Evolutionary conservation across 2,113 vertebrate genomes (phyloP), one percentile per base, ranked within the genome.

Genomic region (Sterrhoptilus dennistouni): DNA sequence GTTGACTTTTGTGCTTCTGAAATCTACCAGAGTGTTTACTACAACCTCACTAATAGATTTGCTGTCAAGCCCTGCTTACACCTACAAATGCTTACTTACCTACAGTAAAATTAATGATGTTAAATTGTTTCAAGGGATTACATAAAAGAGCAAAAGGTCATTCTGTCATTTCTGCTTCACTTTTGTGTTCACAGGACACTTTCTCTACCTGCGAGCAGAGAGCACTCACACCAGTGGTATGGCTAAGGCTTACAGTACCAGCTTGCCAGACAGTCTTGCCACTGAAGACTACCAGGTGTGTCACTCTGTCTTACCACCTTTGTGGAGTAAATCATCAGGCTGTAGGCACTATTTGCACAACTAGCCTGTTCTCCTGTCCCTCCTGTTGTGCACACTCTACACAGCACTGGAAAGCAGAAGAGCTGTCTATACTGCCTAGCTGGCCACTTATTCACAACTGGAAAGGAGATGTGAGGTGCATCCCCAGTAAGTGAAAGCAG

Each of bases 121-220:
- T 76, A 59, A 77, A 87, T 38, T 56, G 47, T 64, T 92, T 77
- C 47, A 74, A 40, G 17, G 59, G 24, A 56, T 23, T 47, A 68
- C 78, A 60, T 56, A 82, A 82, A 56, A 70, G 11, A 6, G 2
- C 2, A 21, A 42, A 53, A 38, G 38, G 38, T 68, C 1, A 2
- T 60, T 40, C 53, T 76, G 64, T 29, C 27, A 71, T 77, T 84
- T 47, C 40, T 89, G 83, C 52, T 87, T 70, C n/a, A 14, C 59
- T 90, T 36, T 29, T 94, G 23, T 89, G 60, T 69, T 87, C 64
- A 33, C 87, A 99, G 99, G 98, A 45, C 97, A 98, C 92, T 99
- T 99, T 82, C 97, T 99, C 64, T 98, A 98, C 89, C 91, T 99
- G 70, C 96, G 95, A 91, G 97, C 98, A 47, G 94, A 97, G 66